Evolutionary conservation across 2,888 invertebrate species (phyloP).

Genomic region (Mycalesis mineus): DNA sequence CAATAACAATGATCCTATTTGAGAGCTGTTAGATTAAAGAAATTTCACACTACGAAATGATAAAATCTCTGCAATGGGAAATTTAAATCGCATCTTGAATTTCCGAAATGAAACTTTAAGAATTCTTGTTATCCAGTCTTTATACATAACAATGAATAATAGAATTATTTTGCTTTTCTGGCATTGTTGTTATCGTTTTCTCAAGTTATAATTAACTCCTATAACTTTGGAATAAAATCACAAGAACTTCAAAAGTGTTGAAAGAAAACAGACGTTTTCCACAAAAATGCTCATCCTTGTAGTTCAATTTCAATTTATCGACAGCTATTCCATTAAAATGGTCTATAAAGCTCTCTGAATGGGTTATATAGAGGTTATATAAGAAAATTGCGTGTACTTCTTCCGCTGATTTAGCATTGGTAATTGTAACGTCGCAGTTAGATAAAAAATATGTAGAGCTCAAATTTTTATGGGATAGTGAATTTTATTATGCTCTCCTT

Average conservation of each 20-base stretch:
- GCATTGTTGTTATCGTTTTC: too few species aligned
- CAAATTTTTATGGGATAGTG: not conserved
- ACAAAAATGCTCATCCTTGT: constrained; percentile 37
- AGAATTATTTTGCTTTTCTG: too few species aligned
- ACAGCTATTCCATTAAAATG: constrained; percentile 47
- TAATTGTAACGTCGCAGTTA: not conserved
- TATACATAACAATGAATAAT: too few species aligned
- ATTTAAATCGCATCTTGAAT: too few species aligned
- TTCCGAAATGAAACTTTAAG: too few species aligned
- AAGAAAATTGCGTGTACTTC: constrained; percentile 37
- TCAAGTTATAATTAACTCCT: too few species aligned
- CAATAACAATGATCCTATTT: too few species aligned
- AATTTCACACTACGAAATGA: too few species aligned
- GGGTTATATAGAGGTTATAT: constrained; percentile 35
- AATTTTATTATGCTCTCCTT: not conserved
- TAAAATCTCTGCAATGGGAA: too few species aligned
- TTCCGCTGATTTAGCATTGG: constrained; percentile 19
- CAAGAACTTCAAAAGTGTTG: constrained; percentile 29
- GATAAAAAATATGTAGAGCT: not conserved
- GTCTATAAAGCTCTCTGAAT: constrained; percentile 40
- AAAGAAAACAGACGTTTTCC: constrained; percentile 34
- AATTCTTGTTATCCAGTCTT: too few species aligned
- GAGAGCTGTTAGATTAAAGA: too few species aligned
- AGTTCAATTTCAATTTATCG: constrained; percentile 46
- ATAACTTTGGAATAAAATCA: constrained; percentile 14